Base-by-base conservation (phyloP, 2,888 invertebrate genomes). In the Drosophila helvetica region DNA sequence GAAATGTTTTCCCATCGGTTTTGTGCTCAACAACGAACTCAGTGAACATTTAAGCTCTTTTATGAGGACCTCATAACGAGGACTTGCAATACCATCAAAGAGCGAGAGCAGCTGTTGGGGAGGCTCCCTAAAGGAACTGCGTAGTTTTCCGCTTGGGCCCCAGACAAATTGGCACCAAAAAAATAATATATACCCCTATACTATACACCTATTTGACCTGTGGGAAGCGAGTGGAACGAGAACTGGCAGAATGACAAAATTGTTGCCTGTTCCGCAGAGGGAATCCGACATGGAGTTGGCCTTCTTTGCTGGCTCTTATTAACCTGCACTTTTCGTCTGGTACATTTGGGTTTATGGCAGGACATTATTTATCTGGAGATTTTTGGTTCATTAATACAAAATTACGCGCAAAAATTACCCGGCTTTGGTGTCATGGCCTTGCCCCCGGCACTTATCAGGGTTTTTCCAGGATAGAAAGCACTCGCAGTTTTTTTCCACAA, bases 161-260 rank as follows among this genome's bases (percentile, higher is more conserved):
- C 79, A 88, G 84, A 85, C 84, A 75, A 79, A 61, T 68, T 58
- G 84, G 85, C 89, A 85, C 89, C 84, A 61, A 46, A 33, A 33
- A 65, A 47, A 30, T 19, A 53, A 50, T 64, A 72, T 42, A 67
- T 17, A 42, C 67, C 51, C 52, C 62, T 58, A 50, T 51, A 7
- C 38, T 50, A 69, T 55, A 59, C 50, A 66, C 45, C 65, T 59
- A 47, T 46, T 66, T 71, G 69, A 66, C 58, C 79, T 63, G 72
- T 62, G 60, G 12, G 65, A 42, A 57, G 50, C 51, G 18, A 55
- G 55, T 59, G 51, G 22, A 25, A 15, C 30, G 38, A 45, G 54
- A 62, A 43, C 63, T 81, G 79, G 87, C 87, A 79, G 48, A 58
- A 56, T 85, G 76, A 82, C 77, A 82, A 65, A 79, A 71, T 33